phyloP scores from a whole-genome alignment of 2,797 vertebrate species.

The Sphenopsis melanotis region DNA sequence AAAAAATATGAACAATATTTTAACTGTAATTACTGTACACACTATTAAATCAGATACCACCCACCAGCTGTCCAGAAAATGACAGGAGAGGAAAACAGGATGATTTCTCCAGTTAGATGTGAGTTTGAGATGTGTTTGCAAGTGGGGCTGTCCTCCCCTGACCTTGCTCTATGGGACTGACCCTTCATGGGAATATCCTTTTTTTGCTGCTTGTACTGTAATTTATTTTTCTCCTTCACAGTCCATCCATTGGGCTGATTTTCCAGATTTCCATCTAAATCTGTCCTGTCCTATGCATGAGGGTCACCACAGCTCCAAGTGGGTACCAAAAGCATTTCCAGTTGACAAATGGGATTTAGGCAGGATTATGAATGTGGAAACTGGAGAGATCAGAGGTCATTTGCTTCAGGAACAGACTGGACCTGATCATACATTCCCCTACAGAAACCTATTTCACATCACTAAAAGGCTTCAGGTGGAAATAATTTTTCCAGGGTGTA shows the following conservation, averaged over 20 bases:
- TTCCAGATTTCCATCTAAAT: not conserved
- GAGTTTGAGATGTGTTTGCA: not conserved
- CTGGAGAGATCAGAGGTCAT: not conserved
- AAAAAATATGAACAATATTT: constrained; percentile 56
- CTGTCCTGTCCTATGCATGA: not conserved
- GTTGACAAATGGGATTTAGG: not conserved
- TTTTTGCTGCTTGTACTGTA: not conserved
- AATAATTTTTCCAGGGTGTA: not conserved
- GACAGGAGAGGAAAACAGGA: constrained; percentile 13
- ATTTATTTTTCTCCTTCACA: constrained; percentile 13
- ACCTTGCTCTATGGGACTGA: not conserved
- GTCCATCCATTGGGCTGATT: not conserved
- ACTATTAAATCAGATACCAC: constrained; percentile 47
- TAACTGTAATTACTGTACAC: constrained; percentile 65
- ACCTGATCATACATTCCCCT: not conserved
- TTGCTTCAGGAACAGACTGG: not conserved
- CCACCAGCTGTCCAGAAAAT: constrained; percentile 53
- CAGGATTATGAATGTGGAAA: not conserved
- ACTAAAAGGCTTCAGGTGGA: not conserved
- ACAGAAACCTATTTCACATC: not conserved
- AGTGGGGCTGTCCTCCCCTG: constrained; percentile 20
- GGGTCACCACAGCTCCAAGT: not conserved
- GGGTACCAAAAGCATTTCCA: not conserved
- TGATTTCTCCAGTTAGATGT: not conserved
- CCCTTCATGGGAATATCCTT: not conserved